phyloP scores from a whole-genome alignment of 2,888 invertebrate genomes.

The Chorisops tibialis region DNA sequence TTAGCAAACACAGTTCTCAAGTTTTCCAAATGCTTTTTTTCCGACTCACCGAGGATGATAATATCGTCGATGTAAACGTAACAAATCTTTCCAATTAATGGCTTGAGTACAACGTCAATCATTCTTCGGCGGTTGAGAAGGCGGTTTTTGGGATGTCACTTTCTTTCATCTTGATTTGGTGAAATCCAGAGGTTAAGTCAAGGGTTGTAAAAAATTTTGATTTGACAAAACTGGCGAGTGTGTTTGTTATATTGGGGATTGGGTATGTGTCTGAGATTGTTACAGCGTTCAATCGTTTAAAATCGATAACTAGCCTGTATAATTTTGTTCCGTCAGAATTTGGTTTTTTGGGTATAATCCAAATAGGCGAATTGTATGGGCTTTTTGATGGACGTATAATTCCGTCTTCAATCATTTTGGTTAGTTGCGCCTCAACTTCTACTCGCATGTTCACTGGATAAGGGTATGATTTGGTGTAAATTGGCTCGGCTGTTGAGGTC shows the following conservation, averaged over 20 bases:
- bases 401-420: slow-evolving; percentile 39
- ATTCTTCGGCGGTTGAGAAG: slow-evolving; percentile 34
- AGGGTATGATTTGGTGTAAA: slow-evolving; percentile 42
- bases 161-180: too few species aligned
- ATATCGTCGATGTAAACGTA: slow-evolving; percentile 31
- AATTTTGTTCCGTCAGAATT: not conserved
- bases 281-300: slow-evolving; percentile 34
- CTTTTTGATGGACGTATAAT: slow-evolving; percentile 40
- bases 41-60: slow-evolving; percentile 13
- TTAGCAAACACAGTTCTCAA: slow-evolving; percentile 1
- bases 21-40: slow-evolving; percentile 4
- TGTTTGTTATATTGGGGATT: not conserved
- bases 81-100: slow-evolving; percentile 28
- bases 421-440: slow-evolving; percentile 43
- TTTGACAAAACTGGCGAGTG: not conserved
- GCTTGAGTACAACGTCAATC: slow-evolving; percentile 34
- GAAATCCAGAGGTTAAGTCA: slow-evolving; percentile 34
- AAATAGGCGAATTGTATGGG: slow-evolving; percentile 39
- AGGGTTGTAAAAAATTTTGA: slow-evolving; percentile 34
- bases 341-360: slow-evolving; percentile 33
- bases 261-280: slow-evolving; percentile 32
- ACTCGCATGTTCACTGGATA: slow-evolving; percentile 38
- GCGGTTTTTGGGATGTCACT: slow-evolving; percentile 34
- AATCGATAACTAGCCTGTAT: slow-evolving; percentile 35
- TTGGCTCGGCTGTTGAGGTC: slow-evolving; percentile 38